Percentiles rank a stretch among this genome's conserved stretches.
phyloP scores from a whole-genome alignment of 2,797 vertebrate genomes.

The Schizothorax lantsangensis region DNA sequence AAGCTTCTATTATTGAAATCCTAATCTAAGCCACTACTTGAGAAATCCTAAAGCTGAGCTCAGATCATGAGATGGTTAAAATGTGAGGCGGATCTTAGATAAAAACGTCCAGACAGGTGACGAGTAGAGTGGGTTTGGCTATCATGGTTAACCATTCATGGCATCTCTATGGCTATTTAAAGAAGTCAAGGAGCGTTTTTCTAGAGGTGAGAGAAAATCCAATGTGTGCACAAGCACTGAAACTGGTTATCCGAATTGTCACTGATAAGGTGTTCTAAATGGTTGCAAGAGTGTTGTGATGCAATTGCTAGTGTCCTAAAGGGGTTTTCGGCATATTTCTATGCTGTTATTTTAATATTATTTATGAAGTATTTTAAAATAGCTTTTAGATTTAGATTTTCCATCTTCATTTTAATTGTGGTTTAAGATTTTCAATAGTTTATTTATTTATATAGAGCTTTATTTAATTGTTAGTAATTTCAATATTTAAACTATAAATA shows the following conservation, averaged over 20 bases:
- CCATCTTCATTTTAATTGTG: neutral
- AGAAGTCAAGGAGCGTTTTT: constrained; percentile 30
- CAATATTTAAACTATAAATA: neutral
- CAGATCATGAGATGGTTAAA: neutral
- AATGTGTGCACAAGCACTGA: neutral
- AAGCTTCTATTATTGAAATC: constrained; percentile 15
- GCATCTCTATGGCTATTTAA: constrained; percentile 20
- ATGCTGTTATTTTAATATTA: neutral
- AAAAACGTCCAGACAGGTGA: neutral
- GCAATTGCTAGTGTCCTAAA: neutral
- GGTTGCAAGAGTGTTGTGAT: neutral
- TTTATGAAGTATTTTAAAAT: neutral
- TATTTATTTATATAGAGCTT: neutral
- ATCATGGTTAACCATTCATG: constrained; percentile 20
- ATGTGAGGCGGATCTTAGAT: neutral
- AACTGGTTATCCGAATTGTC: neutral
- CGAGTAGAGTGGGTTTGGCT: neutral
- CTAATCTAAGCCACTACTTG: neutral
- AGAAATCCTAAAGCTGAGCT: neutral
- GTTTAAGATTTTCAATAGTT: neutral
- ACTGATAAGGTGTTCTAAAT: neutral
- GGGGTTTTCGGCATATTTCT: neutral
- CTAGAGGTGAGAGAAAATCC: neutral
- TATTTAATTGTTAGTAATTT: neutral
- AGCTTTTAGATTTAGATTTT: neutral